Conservation (phyloP, 2,113 vertebrate genomes). For the Oreocharis arfaki region DNA sequence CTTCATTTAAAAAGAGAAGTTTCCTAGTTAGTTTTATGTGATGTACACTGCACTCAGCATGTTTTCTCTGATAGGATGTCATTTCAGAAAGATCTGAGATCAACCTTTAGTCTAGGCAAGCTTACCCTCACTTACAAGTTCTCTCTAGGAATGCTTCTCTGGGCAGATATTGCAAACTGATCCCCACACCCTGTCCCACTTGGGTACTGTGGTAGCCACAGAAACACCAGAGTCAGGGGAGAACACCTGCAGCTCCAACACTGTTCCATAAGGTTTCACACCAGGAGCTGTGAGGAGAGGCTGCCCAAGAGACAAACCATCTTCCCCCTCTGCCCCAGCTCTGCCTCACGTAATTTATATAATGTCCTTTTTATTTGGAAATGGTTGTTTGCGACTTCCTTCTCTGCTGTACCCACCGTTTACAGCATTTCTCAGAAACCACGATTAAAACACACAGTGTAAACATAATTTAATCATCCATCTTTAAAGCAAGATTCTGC, state of each 20-base stretch:
- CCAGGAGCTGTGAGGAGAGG: not conserved
- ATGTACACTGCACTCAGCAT: not conserved
- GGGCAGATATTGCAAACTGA: not conserved
- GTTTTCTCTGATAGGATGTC: not conserved
- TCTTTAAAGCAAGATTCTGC: not conserved
- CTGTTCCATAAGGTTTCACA: rapidly evolving
- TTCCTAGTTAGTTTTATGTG: not conserved
- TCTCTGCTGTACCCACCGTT: not conserved
- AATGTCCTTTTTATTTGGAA: not conserved
- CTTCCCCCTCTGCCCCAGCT: not conserved
- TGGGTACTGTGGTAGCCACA: not conserved
- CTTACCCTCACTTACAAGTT: not conserved
- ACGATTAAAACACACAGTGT: not conserved
- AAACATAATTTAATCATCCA: not conserved
- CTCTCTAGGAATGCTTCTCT: not conserved
- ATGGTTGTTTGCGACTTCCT: not conserved
- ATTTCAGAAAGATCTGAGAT: not conserved
- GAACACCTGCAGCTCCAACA: rapidly evolving
- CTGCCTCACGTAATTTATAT: not conserved
- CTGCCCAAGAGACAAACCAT: not conserved
- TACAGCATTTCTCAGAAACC: not conserved
- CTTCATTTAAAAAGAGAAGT: not conserved
- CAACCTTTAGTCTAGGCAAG: not conserved
- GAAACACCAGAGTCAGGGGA: not conserved
- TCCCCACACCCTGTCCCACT: not conserved